Conservation (phyloP, 2,113 vertebrate species). For the Silurus meridionalis region DNA sequence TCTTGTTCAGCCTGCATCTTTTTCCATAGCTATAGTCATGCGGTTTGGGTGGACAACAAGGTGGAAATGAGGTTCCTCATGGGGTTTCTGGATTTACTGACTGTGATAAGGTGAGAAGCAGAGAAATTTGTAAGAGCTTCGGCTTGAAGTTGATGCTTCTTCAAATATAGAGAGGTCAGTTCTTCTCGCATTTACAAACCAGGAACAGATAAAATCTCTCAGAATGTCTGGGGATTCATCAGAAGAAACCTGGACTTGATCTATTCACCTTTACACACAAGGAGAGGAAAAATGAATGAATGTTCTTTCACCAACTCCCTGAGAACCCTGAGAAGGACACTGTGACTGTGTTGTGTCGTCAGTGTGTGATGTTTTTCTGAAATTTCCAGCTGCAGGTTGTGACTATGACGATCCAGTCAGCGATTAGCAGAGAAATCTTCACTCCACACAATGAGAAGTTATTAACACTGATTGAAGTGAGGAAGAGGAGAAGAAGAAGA, state of each 20-base stretch:
- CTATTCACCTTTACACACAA: not conserved
- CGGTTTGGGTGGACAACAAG: not conserved
- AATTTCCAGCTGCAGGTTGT: constrained; percentile 18
- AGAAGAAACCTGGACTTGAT: not conserved
- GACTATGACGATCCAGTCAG: constrained; percentile 87
- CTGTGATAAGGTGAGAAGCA: not conserved
- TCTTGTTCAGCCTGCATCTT: not conserved
- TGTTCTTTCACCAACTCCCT: not conserved
- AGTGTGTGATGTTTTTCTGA: not conserved
- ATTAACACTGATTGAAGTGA: constrained; percentile 90
- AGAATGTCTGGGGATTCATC: not conserved
- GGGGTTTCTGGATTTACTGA: not conserved
- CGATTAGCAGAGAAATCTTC: constrained; percentile 92
- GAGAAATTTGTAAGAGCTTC: not conserved
- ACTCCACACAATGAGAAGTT: constrained; percentile 85
- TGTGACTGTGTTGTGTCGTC: not conserved
- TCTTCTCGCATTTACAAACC: not conserved
- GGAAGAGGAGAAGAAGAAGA: constrained; percentile 87
- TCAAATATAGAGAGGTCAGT: not conserved
- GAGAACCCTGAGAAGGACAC: not conserved
- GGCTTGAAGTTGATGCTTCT: not conserved
- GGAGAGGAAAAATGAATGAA: not conserved
- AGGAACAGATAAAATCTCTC: not conserved
- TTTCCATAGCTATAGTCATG: not conserved
- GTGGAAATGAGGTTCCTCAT: not conserved